Conservation (phyloP, 2,797 vertebrate species). For the Phrynocephalus vlangalii region DNA sequence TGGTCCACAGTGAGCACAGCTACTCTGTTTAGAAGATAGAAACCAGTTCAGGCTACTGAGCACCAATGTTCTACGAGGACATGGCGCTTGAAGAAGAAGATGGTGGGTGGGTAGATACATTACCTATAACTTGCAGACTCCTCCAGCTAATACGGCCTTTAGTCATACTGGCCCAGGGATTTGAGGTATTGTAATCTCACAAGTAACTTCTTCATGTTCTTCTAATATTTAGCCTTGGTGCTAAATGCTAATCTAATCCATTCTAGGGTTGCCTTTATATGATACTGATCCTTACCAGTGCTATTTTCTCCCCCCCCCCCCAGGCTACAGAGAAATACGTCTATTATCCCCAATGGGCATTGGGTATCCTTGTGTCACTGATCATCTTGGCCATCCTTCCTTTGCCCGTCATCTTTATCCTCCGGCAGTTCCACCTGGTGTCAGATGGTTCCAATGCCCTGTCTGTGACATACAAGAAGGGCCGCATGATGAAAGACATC, state of each 20-base stretch:
- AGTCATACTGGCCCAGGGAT: background rate
- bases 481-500: constrained; percentile 96
- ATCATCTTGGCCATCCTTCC: constrained; percentile 91
- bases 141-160: background rate
- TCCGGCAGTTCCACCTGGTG: constrained; percentile 90
- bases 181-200: background rate
- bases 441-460: constrained; percentile 96
- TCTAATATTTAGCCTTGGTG: background rate
- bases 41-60: no score
- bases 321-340: constrained; percentile 91
- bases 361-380: constrained; percentile 89
- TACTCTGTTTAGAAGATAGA: no score
- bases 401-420: constrained; percentile 90
- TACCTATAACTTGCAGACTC: background rate
- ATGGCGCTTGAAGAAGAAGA: no score
- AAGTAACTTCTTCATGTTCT: background rate
- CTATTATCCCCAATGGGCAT: constrained; percentile 93
- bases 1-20: no score
- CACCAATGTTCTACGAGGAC: no score
- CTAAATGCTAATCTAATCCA: background rate
- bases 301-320: background rate
- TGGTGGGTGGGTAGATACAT: no score
- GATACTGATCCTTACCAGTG: background rate
- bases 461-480: constrained; percentile 96
- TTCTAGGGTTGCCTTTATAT: background rate